phyloP scores from a whole-genome alignment of 2,797 vertebrate genomes.

The Hephaestus fuliginosus region DNA sequence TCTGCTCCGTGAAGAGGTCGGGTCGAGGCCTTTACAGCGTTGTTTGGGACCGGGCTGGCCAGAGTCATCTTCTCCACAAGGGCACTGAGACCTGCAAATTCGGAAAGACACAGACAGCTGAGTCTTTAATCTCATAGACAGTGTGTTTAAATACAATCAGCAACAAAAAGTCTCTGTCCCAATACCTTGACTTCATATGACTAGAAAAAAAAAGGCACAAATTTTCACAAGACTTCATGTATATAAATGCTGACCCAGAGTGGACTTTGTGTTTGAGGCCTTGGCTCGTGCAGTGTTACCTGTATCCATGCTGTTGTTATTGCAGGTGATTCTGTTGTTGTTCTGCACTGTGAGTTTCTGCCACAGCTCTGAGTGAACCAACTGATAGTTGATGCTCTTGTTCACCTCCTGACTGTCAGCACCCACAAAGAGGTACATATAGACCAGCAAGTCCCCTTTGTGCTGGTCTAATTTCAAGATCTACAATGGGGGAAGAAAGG shows the following conservation, averaged over 20 bases:
- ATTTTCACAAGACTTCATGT: neutral
- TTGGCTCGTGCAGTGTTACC: constrained; percentile 40
- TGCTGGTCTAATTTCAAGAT: constrained; percentile 86
- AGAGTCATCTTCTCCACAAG: constrained; percentile 42
- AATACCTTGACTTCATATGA: neutral
- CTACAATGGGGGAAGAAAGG: constrained; percentile 74
- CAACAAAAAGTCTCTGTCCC: neutral
- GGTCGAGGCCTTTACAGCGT: neutral
- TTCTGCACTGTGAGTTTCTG: constrained; percentile 79
- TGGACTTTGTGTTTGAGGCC: neutral
- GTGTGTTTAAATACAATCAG: neutral
- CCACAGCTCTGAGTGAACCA: constrained; percentile 88
- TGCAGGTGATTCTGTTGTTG: constrained; percentile 48
- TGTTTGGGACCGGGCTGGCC: neutral
- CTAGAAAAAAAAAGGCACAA: neutral
- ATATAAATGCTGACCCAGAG: neutral
- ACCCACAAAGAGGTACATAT: constrained; percentile 88
- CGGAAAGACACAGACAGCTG: neutral
- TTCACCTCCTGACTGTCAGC: constrained; percentile 81
- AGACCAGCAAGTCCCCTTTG: constrained; percentile 77
- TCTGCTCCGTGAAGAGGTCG: neutral
- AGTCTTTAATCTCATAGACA: neutral
- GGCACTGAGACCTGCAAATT: constrained; percentile 46
- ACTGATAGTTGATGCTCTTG: constrained; percentile 89
- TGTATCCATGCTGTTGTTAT: constrained; percentile 1